Base-by-base conservation (phyloP, 2,113 vertebrate genomes). In the Okapia johnstoni region DNA sequence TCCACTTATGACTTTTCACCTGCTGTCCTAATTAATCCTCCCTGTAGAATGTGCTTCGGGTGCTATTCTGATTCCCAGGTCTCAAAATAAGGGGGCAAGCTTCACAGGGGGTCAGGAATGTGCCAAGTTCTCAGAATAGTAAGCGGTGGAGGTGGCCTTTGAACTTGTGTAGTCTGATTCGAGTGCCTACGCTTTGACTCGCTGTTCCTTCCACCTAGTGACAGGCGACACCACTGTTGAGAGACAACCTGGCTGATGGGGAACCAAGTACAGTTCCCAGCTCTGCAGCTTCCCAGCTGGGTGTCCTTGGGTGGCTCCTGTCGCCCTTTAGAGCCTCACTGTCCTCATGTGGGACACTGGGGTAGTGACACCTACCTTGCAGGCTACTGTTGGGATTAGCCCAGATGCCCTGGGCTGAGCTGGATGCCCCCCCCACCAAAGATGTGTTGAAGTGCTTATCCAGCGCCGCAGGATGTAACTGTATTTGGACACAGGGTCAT, bases 1-100 rank as follows among this genome's bases (percentile, higher is more conserved):
- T 40, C 36, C 1, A 5, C 46, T 1, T 4, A 16, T 15, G 6
- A 2, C 40, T n/a, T 73, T 55, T 21, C n/a, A 15, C 33, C 6
- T 7, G 7, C 55, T 17, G 26, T 43, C 84, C 52, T 8, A 19
- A n/a, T 30, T 48, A 16, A 3, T 81, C 54, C 58, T 95, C 52
- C 16, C 6, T 2, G 63, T 11, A 46, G 70, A n/a, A 76, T 43
- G 25, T n/a, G 28, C 12, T 46, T 9, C 9, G 43, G 92, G 58
- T 50, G 30, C 81, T 52, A 15, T 26, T 63, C 30, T 13, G 43
- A n/a, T 36, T 57, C 36, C 8, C 40, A 70, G 15, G 76, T 63
- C 83, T 60, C 46, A 16, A n/a, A 23, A 36, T 30, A 94, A 54
- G 19, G 88, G 76, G 76, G 3, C 1, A n/a, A 89, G 77, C 23